These are phyloP conservation scores for Rhabdophis nuchalis DNA, from an alignment of 2,797 vertebrate species.

Conservation along the genomic window DNA sequence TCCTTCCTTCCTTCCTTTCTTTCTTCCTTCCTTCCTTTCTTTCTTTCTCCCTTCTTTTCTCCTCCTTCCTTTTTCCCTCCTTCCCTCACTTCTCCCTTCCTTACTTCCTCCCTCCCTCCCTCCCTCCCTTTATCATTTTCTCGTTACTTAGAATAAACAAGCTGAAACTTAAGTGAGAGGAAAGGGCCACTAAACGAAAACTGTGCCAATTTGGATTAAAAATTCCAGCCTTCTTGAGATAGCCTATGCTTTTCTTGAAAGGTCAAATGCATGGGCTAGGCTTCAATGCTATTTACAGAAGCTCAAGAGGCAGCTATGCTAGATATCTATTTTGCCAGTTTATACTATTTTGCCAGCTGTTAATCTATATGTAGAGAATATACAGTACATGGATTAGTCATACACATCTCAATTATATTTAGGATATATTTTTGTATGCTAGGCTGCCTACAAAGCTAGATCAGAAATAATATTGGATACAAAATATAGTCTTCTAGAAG, in stretches of 20 bases:
- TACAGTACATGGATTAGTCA: not conserved
- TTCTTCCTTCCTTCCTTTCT: not conserved
- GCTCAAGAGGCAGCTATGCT: not conserved
- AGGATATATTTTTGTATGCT: not conserved
- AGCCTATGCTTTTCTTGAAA: not conserved
- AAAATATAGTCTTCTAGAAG: not conserved
- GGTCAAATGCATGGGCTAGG: not conserved
- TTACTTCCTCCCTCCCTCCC: not conserved
- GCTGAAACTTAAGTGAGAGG: not conserved
- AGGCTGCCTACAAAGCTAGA: not conserved
- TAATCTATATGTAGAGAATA: not conserved
- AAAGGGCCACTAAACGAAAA: not conserved
- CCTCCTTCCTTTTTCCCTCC: not conserved
- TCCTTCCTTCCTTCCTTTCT: not conserved
- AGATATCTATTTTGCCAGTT: not conserved
- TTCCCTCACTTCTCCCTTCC: no score
- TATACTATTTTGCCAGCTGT: not conserved
- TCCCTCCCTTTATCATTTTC: not conserved
- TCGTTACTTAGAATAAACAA: not conserved
- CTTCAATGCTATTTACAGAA: not conserved
- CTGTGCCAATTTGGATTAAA: not conserved
- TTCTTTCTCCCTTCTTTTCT: not conserved
- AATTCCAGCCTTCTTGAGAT: not conserved
- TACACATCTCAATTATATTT: not conserved
- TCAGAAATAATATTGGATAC: not conserved